Evolutionary conservation across 2,797 vertebrate genomes (phyloP), one percentile per base, ranked within the genome.

Genomic region (Darevskia mixta): DNA sequence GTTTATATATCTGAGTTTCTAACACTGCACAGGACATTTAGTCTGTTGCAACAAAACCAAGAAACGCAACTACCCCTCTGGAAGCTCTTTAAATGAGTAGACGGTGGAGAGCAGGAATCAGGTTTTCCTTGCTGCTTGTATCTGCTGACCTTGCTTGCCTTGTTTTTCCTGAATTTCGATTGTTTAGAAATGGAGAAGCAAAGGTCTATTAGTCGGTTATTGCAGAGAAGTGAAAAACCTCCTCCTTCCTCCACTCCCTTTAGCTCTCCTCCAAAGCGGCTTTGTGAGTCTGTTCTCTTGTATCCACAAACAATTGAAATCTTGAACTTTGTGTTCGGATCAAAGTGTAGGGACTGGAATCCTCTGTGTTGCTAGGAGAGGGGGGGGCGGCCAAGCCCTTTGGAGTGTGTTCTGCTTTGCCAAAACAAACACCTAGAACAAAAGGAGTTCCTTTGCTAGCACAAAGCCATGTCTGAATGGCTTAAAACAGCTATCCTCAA

Each of bases 201-300:
- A 83, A 93, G 49, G 1, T 2, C 86, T 0, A 0, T 23, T 81
- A 83, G 32, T 85, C 66, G 0, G 2, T 18, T 15, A 27, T 84
- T 88, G 66, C 75, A 45, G 6, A 29, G 8, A 86, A 66, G 89
- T 90, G 6, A 64, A 91, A 92, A 90, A 88, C 71, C 79, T 17
- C 61, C 66, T 66, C 66, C 73, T 73, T 94, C 90, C 32, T 93
- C n/a, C 38, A 86, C 41, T 75, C 76, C 86, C 45, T 92, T 92
- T 92, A 85, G 88, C 75, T 90, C 87, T 55, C 32, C 20, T 83
- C 35, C 45, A 69, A 93, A 89, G 38, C 86, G 86, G 49, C 92
- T 85, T 89, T 92, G 91, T 86, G 82, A 84, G 83, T 38, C 58
- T 92, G n/a, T 38, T 58, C 29, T 4, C 29, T 64, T 90, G 77